Percentiles rank a stretch among this genome's conserved stretches.
phyloP scores from a whole-genome alignment of 1,140 invertebrate genomes.

The Aphis craccivora region DNA sequence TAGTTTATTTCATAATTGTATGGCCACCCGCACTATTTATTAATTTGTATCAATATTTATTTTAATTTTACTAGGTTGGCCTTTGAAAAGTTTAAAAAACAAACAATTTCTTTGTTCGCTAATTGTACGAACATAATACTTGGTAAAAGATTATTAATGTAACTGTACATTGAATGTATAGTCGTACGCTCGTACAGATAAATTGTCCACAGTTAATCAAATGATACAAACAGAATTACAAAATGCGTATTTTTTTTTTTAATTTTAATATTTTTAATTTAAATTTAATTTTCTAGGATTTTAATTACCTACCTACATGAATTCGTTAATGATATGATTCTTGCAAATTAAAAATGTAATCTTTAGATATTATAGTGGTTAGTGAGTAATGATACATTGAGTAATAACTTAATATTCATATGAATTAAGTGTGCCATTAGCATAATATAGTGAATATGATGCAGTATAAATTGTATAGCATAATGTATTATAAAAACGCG shows the following conservation, averaged over 20 bases:
- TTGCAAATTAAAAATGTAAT: no score
- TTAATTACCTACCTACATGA: no score
- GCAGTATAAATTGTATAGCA: neutral
- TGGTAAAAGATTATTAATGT: neutral
- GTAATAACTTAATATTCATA: neutral
- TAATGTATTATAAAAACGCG: neutral
- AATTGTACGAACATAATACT: neutral
- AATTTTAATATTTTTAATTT: no score
- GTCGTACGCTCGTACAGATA: neutral
- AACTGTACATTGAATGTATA: neutral
- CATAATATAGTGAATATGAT: neutral
- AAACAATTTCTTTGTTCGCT: neutral
- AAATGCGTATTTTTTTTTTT: neutral
- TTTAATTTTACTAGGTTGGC: neutral
- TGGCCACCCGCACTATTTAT: neutral
- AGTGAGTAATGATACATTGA: no score
- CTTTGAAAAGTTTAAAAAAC: neutral
- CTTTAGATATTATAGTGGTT: no score
- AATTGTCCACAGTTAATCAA: neutral
- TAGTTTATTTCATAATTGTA: neutral
- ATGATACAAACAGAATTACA: neutral
- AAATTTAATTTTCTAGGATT: no score
- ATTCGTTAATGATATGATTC: no score
- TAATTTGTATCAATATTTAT: neutral
- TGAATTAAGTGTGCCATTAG: neutral